Evolutionary conservation across 1,140 invertebrate genomes (phyloP).

Genomic region (Drosophila auraria): DNA sequence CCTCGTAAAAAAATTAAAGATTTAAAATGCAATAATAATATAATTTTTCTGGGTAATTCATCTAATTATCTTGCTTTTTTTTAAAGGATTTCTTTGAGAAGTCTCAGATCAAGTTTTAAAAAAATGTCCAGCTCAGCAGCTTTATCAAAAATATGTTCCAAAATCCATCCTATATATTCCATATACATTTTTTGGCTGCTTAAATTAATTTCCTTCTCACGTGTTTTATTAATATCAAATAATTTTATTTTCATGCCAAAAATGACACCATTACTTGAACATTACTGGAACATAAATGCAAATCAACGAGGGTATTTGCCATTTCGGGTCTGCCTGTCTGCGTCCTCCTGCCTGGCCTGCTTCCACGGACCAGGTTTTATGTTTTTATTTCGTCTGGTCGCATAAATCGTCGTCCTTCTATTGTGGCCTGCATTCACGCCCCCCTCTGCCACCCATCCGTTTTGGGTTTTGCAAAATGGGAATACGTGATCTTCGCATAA

Average conservation of each 20-base stretch:
- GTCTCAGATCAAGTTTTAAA: neutral
- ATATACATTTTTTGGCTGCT: neutral
- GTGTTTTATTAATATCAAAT: conserved; percentile 3
- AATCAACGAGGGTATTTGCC: conserved; percentile 17
- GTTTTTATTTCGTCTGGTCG: conserved; percentile 45
- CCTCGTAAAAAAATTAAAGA: too few relatives aligned
- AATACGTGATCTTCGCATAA: conserved; percentile 82
- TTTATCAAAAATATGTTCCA: too few relatives aligned
- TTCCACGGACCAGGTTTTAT: conserved; percentile 22
- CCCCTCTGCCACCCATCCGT: conserved; percentile 12
- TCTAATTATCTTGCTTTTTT: neutral
- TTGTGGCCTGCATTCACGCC: conserved; percentile 47
- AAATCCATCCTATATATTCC: neutral
- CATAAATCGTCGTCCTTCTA: conserved; percentile 79
- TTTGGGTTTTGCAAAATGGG: conserved; percentile 75
- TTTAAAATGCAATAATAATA: too few relatives aligned
- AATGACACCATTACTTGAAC: neutral
- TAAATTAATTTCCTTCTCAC: conserved; percentile 3
- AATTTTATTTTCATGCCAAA: neutral
- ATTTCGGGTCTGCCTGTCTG: neutral
- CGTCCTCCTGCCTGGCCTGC: neutral
- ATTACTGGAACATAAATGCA: conserved; percentile 6
- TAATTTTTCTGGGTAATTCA: too few relatives aligned
- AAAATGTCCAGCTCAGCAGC: neutral
- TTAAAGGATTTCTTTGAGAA: neutral